These are phyloP conservation scores for Drosophila peninsularis DNA, from an alignment of 2,888 invertebrate genomes.

Conservation along the genomic window DNA sequence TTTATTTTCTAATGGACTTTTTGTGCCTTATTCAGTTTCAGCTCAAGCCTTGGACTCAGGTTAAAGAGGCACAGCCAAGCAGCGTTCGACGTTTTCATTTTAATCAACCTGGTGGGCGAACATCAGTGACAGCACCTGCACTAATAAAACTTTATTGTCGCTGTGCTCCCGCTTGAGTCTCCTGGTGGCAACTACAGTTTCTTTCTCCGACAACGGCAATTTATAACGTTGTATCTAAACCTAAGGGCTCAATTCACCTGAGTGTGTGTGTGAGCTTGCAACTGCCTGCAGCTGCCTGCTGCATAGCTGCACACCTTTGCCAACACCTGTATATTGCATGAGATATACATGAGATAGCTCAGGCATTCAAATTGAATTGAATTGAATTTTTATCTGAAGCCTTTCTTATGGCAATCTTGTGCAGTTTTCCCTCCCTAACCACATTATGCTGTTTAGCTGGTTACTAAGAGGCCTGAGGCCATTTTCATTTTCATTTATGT, in stretches of 20 bases:
- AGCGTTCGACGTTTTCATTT: constrained; percentile 33
- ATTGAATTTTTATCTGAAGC: constrained; percentile 31
- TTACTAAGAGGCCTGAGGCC: not conserved
- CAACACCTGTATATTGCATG: constrained; percentile 13
- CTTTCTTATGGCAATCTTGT: not conserved
- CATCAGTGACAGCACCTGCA: constrained; percentile 43
- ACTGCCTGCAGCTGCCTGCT: constrained; percentile 1
- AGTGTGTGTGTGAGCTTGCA: constrained; percentile 3
- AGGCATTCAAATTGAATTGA: constrained; percentile 49
- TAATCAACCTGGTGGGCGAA: constrained; percentile 41
- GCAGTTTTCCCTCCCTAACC: not conserved
- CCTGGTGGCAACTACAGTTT: constrained; percentile 2
- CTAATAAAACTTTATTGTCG: constrained; percentile 56
- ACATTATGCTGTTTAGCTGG: not conserved
- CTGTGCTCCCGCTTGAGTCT: not conserved
- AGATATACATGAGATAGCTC: constrained; percentile 1
- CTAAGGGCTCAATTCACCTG: constrained; percentile 22
- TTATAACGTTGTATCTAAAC: constrained; percentile 31
- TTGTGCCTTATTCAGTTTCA: not conserved
- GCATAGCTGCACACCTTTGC: not conserved
- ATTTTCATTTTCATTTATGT: not conserved
- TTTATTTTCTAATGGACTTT: too few relatives aligned
- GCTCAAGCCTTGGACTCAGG: not conserved
- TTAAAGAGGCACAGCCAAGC: not conserved
- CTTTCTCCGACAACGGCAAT: constrained; percentile 27